Evolutionary conservation across 1,140 invertebrate species (phyloP), one percentile per base, ranked within the genome.

Genomic region (Drosophila arizonae): DNA sequence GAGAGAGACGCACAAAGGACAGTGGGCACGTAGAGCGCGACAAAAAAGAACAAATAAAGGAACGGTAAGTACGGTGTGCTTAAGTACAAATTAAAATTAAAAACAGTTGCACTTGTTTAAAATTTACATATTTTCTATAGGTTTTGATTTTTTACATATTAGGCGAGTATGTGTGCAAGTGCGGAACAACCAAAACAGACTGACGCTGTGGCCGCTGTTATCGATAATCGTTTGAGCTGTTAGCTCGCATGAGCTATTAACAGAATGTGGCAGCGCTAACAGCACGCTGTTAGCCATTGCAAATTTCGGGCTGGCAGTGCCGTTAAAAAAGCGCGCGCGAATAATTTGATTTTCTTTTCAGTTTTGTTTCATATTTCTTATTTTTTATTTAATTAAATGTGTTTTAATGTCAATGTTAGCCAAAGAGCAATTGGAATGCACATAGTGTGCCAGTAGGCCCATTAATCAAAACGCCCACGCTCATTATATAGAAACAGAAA

Each of bases 391-490:
- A 56, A 46, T 51, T 58, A 39, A 36, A 50, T 30, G 26, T 48
- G 30, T 62, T 66, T 75, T 70, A 62, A 64, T 70, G 72, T 26
- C 57, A 41, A 28, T 54, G 61, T 11, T 66, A 24, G 36, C 10
- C 36, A 4, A 39, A 39, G 2, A 39, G 28, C 54, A 41, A 48
- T 6, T 6, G 43, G 43, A 17, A 54, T 36, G 15, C 28, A 33
- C 58, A 55, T n/a, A 9, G n/a, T 6, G 28, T 30, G 28, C 4
- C 28, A 30, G 41, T 65, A 54, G 28, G 56, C 39, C 54, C 66
- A 86, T 86, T 71, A 77, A 82, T 86, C 72, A 86, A 86, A 79
- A 74, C 79, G 72, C 84, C 84, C 63, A 65, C 80, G 61, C 72
- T 79, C 72, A 69, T 48, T 80, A 79, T 76, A 79, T 69, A 60